Evolutionary conservation across 2,113 vertebrate species (phyloP), one percentile per base, ranked within the genome.

Genomic region (Rallus limicola): DNA sequence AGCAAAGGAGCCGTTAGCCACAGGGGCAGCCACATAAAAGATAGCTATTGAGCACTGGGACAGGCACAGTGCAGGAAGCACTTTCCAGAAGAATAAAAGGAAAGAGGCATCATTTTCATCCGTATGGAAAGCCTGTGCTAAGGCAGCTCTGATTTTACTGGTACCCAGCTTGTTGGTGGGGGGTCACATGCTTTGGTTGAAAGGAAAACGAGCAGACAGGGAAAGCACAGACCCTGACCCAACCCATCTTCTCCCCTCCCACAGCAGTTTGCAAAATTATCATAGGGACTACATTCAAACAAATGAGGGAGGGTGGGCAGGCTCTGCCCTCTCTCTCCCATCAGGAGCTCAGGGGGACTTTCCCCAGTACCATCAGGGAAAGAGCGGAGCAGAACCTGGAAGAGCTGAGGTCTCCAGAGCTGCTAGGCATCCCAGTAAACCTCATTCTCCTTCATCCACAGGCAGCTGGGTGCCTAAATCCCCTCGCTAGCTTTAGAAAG

Each of bases 251-350:
- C 80, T 77, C 52, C 72, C 46, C 36, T 56, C 1, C 74, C 1
- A 6, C 58, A 36, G 70, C 11, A 0, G 16, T 0, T 6, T 8
- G 0, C 7, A 2, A 13, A 55, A 60, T 16, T 33, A 42, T 68
- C 62, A 4, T 1, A 4, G 74, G 53, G 46, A 33, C 21, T 16
- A 72, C 52, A 79, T 1, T 1, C 64, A 72, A 87, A 75, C 5
- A 67, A 78, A 46, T 0, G 62, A 65, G 34, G 0, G 10, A 26
- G 3, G 11, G 29, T 10, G 56, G 58, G 58, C 48, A 10, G 62
- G 69, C 56, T 56, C 69, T 81, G 48, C 90, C 82, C 59, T 60
- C 68, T 2, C 0, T 13, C 44, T 20, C 42, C 33, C 69, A 26
- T 53, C 50, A 16, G 64, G 52, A 87, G 71, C 83, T 68, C 40